Conservation (phyloP, 2,113 vertebrate genomes). For the Pollimyrus isidori region DNA sequence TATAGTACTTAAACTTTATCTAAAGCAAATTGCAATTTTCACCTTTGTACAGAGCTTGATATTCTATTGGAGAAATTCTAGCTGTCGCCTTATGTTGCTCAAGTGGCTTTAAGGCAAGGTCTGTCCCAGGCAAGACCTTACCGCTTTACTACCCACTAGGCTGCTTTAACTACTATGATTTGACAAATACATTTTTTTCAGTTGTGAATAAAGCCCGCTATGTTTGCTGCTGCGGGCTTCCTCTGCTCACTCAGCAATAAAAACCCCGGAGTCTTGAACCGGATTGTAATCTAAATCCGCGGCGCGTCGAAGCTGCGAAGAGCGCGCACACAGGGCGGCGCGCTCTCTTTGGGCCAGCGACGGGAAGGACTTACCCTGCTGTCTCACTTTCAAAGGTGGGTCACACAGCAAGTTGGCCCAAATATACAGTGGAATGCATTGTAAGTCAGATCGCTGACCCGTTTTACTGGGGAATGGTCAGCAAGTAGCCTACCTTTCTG, state of each 20-base stretch:
- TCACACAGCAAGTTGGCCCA: conserved; percentile 4
- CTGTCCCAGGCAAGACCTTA: neutral
- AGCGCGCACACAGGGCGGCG: neutral
- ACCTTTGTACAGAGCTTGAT: neutral
- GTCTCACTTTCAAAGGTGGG: conserved; percentile 1
- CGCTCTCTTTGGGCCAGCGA: neutral
- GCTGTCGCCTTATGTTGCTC: neutral
- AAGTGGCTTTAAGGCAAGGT: neutral
- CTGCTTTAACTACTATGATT: neutral
- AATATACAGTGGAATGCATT: neutral
- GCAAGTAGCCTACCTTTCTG: neutral
- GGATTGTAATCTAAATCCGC: neutral
- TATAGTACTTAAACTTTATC: neutral
- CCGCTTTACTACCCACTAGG: neutral
- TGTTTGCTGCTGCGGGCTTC: neutral
- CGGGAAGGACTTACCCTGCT: neutral
- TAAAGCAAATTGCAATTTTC: neutral
- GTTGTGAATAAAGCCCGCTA: neutral
- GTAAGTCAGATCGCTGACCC: neutral
- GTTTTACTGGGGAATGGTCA: neutral
- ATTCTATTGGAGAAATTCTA: neutral
- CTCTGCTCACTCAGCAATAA: neutral
- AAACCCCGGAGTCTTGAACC: neutral
- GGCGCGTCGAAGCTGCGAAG: neutral
- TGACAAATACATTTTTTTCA: neutral